Conservation (phyloP, 2,113 vertebrate genomes). For the Upupa epops region DNA sequence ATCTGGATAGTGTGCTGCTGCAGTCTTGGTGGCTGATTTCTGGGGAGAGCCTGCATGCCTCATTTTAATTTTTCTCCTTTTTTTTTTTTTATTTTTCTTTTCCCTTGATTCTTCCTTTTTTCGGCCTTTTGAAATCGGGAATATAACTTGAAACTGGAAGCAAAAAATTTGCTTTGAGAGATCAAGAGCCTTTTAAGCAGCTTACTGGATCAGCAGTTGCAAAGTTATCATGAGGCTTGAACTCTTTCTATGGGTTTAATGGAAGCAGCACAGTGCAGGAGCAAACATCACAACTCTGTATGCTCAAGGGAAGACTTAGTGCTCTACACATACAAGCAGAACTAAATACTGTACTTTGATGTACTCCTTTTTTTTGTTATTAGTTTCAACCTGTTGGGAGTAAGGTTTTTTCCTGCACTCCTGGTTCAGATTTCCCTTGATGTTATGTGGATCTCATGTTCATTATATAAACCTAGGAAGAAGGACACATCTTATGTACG, state of each 20-base stretch:
- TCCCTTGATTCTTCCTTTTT: slow-evolving; percentile 4
- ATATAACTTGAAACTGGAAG: slow-evolving; percentile 59
- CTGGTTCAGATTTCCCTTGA: not conserved
- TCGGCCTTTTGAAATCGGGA: slow-evolving; percentile 36
- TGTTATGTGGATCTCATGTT: not conserved
- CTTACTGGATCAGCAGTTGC: slow-evolving; percentile 70
- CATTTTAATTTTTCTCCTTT: slow-evolving; percentile 30
- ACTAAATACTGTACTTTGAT: slow-evolving; percentile 71
- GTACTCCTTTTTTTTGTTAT: slow-evolving; percentile 13
- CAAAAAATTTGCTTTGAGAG: slow-evolving; percentile 68
- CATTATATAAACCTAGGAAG: not conserved
- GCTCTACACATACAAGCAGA: slow-evolving; percentile 67
- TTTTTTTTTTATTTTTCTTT: not conserved
- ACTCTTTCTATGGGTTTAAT: slow-evolving; percentile 63
- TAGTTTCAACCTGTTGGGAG: slow-evolving; percentile 30
- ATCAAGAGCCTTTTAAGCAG: slow-evolving; percentile 69
- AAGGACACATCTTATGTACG: not conserved
- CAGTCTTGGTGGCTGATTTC: not conserved
- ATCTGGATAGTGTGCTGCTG: not conserved
- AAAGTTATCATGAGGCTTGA: slow-evolving; percentile 67
- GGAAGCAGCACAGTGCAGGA: slow-evolving; percentile 39
- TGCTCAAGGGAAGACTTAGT: slow-evolving; percentile 65
- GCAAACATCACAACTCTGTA: slow-evolving; percentile 58
- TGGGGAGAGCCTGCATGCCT: not conserved
- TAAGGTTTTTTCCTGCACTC: not conserved